Conservation (phyloP, 2,888 invertebrate species). For the Isoperla grammatica region DNA sequence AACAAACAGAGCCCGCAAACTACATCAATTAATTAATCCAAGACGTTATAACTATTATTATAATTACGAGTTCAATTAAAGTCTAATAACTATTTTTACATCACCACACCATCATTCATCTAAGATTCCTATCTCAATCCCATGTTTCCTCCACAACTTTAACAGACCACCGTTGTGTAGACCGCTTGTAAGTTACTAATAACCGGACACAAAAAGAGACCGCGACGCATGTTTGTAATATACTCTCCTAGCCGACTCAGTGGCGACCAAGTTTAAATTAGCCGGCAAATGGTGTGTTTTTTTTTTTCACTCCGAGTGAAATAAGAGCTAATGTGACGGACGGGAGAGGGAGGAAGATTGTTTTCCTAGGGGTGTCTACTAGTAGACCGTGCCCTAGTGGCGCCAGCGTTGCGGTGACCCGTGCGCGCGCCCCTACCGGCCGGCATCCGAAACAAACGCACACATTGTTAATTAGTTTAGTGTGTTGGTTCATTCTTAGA, state of each 20-base stretch:
- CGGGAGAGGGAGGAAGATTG: neutral
- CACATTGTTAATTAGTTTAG: no score
- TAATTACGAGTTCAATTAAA: no score
- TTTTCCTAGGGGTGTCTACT: neutral
- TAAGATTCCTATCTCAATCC: no score
- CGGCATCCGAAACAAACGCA: neutral
- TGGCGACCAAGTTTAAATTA: constrained; percentile 8
- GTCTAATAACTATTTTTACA: no score
- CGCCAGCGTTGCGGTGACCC: constrained; percentile 7
- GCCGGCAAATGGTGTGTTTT: constrained; percentile 4
- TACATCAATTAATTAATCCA: no score
- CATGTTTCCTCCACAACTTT: no score
- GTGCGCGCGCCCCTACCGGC: neutral
- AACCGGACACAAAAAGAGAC: no score
- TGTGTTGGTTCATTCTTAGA: no score
- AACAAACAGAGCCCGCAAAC: no score
- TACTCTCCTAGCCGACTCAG: neutral
- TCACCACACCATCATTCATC: no score
- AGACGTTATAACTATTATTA: no score
- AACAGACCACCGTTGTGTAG: neutral
- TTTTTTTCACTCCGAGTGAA: neutral
- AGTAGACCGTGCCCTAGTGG: neutral
- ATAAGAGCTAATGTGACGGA: neutral
- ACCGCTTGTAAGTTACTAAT: neutral
- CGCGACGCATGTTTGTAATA: constrained; percentile 1